Base-by-base conservation (phyloP, 2,888 invertebrate species). In the Pharmacophagus antenor region DNA sequence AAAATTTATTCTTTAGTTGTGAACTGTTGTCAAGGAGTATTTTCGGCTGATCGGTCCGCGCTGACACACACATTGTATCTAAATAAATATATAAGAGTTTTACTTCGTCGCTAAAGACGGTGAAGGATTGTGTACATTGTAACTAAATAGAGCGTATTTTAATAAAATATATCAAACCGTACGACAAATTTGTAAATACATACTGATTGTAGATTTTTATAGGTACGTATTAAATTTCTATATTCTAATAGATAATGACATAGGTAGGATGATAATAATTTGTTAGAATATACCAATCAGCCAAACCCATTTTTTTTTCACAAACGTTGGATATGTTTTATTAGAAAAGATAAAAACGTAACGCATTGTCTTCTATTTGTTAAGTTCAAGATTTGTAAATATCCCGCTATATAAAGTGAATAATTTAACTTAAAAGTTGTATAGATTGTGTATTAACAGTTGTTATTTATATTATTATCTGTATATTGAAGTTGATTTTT, bases 301-400 rank as follows among this genome's bases (percentile, higher is more conserved):
- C 41, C 21, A 7, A 22, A 5, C 5, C 49, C n/a, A n/a, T 22
- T 5, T 42, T 55, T 17, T 31, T 23, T 12, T 15, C 8, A 7
- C 10, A 12, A 15, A 23, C 41, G 31, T 60, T 60, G 5, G 49
- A 59, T 60, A 31, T 49, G 42, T 59, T 59, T 49, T 44, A 46
- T 49, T 42, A 62, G 55, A 49, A 41, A 52, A 63, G 21, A n/a
- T 47, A 5, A 21, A 46, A 27, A 31, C 25, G 37, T 61, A 3
- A 42, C 17, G n/a, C n/a, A 47, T 59, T 61, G 47, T 54, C 50
- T 55, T 55, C 37, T 58, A 52, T 41, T 54, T 47, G 54, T 44
- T 64, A 68, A 64, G 73, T 69, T 76, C 78, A 83, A 80, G 76
- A 70, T 72, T n/a, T 87, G 87, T 88, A 86, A 84, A 88, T 87